Conservation (phyloP, 2,888 invertebrate species). For the Oligia latruncula region DNA sequence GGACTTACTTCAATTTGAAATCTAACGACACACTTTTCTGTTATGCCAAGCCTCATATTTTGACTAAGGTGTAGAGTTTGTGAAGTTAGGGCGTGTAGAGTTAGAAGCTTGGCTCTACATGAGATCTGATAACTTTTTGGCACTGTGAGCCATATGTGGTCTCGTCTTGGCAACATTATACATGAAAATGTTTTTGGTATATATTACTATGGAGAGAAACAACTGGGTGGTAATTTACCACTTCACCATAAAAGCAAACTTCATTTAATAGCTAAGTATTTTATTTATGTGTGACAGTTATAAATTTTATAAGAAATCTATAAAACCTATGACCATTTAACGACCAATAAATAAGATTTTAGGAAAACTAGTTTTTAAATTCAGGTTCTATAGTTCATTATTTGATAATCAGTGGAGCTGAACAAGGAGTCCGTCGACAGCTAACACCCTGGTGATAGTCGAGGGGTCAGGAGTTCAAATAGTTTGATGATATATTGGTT, state of each 20-base stretch:
- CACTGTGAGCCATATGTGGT: too few relatives aligned
- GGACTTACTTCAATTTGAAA: too few relatives aligned
- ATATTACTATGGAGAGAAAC: background rate
- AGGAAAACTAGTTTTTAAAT: constrained; percentile 19
- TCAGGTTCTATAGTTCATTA: constrained; percentile 15
- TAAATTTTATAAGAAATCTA: constrained; percentile 29
- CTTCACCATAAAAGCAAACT: background rate
- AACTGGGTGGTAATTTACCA: constrained; percentile 1
- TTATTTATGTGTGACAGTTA: constrained; percentile 34
- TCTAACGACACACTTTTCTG: too few relatives aligned
- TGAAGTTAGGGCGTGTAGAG: too few relatives aligned
- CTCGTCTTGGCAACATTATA: too few relatives aligned
- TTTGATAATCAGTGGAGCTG: constrained; percentile 25
- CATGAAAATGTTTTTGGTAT: too few relatives aligned
- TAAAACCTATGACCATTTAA: constrained; percentile 48
- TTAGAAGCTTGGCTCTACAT: too few relatives aligned
- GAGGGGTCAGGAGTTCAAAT: constrained; percentile 20
- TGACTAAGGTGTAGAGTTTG: too few relatives aligned
- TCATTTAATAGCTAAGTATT: constrained; percentile 8
- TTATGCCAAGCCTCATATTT: too few relatives aligned
- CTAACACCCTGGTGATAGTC: constrained; percentile 21
- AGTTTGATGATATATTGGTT: constrained; percentile 15
- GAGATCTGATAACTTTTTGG: too few relatives aligned
- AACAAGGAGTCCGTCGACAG: constrained; percentile 7
- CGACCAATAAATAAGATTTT: constrained; percentile 45